Evolutionary conservation across 2,113 vertebrate genomes (phyloP), one percentile per base, ranked within the genome.

Genomic region (Hoplias malabaricus): DNA sequence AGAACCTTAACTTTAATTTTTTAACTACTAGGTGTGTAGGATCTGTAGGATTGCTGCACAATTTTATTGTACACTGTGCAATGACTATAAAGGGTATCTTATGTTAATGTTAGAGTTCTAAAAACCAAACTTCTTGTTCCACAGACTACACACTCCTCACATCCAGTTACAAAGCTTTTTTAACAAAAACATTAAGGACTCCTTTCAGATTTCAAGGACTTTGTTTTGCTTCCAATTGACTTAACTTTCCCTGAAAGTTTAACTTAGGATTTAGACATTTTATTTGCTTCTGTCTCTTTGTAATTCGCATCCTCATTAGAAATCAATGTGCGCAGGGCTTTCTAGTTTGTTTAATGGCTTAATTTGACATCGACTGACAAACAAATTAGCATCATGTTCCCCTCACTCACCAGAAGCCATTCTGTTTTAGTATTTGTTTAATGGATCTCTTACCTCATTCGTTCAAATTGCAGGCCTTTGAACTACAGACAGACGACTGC

Each of bases 291-390:
- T 34, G 16, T 10, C 19, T 34, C 31, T 36, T 19, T 63, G 33
- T 10, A 34, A 31, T 59, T 14, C 7, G 27, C 19, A 61, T 61
- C 7, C 59, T 63, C 31, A 36, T 63, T 63, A 63, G 59, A 63
- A 63, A 63, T 63, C 59, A 36, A 36, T 36, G 59, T 19, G 19
- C 48, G 10, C n/a, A 23, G 48, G 33, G 31, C 59, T 63, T 63
- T n/a, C 59, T 36, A 34, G 33, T 36, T 63, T 63, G 59, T 63
- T 63, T 63, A 63, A 63, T 63, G 59, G 34, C 31, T 36, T 34
- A 63, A 63, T 36, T 36, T 21, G 59, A 63, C 4, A 34, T 19
- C 31, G 31, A 36, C 14, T 63, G 34, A 34, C 59, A 36, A 63
- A 36, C 33, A 63, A 63, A 63, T 63, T 63, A 63, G 33, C 57